Percentiles rank a stretch among this genome's conserved stretches.
Conservation (phyloP, 1,140 invertebrate genomes). For the Nasonia giraulti region DNA sequence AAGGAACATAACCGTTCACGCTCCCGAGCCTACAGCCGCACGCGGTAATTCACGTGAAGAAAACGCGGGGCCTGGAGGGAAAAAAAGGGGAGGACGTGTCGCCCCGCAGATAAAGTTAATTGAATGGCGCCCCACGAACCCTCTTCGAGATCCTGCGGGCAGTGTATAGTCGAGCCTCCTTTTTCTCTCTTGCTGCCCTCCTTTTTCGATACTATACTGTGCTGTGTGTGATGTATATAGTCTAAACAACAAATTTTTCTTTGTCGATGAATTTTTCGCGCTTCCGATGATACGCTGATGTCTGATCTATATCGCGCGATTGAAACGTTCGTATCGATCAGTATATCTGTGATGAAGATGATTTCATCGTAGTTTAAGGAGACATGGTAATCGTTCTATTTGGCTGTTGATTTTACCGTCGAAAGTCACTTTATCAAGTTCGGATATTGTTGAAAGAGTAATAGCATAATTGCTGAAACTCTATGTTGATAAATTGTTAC, state of each 20-base stretch:
- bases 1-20: constrained; percentile 16
- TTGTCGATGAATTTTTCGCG: background rate
- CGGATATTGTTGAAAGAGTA: too few species aligned
- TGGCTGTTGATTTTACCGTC: too few species aligned
- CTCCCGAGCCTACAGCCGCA: background rate
- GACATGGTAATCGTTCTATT: too few species aligned
- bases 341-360: too few species aligned
- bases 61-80: background rate
- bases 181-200: background rate
- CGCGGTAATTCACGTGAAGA: constrained; percentile 7
- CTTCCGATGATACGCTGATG: background rate
- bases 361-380: too few species aligned
- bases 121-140: constrained; percentile 50
- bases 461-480: too few species aligned
- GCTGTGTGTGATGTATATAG: background rate
- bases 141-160: background rate
- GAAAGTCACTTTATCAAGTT: too few species aligned
- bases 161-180: background rate
- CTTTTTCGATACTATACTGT: background rate
- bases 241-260: background rate
- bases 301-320: background rate
- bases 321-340: too few species aligned
- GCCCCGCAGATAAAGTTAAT: constrained; percentile 59
- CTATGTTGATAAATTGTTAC: too few species aligned
- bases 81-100: constrained; percentile 20